phyloP scores from a whole-genome alignment of 2,888 invertebrate genomes.

The Pocota personata region DNA sequence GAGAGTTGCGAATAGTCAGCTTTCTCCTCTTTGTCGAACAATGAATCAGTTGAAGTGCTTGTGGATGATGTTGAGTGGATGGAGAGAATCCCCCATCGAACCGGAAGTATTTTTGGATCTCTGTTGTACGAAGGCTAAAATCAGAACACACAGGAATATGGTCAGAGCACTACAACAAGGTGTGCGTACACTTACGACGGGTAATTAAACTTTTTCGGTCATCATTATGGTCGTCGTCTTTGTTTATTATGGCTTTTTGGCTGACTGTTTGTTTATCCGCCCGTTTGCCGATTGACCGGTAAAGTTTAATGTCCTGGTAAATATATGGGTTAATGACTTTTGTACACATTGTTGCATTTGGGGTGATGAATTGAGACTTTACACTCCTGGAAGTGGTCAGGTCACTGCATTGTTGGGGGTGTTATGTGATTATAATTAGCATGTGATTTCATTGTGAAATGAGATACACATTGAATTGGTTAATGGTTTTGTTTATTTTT shows the following conservation, averaged over 20 bases:
- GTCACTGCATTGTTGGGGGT: constrained; percentile 28
- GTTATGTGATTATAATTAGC: constrained; percentile 41
- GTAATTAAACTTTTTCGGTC: constrained; percentile 32
- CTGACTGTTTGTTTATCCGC: neutral
- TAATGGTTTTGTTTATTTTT: too few species aligned
- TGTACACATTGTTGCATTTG: constrained; percentile 14
- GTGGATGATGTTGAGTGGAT: neutral
- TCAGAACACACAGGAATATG: constrained; percentile 19
- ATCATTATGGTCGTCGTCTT: constrained; percentile 18
- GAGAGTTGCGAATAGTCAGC: constrained; percentile 14
- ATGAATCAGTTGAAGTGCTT: constrained; percentile 51
- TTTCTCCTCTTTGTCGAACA: constrained; percentile 60
- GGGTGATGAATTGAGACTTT: constrained; percentile 39
- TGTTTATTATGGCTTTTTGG: constrained; percentile 12
- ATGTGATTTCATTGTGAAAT: constrained; percentile 21
- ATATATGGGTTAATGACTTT: constrained; percentile 64
- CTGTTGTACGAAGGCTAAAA: constrained; percentile 8
- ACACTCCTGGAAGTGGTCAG: constrained; percentile 4
- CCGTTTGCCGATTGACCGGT: constrained; percentile 27
- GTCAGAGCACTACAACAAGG: neutral
- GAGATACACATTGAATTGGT: constrained; percentile 6
- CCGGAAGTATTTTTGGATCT: constrained; percentile 49
- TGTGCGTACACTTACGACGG: constrained; percentile 18
- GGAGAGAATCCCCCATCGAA: neutral
- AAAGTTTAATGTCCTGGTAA: constrained; percentile 50